Evolutionary conservation across 2,797 vertebrate species (phyloP).

Genomic region (Aselliscus stoliczkanus): DNA sequence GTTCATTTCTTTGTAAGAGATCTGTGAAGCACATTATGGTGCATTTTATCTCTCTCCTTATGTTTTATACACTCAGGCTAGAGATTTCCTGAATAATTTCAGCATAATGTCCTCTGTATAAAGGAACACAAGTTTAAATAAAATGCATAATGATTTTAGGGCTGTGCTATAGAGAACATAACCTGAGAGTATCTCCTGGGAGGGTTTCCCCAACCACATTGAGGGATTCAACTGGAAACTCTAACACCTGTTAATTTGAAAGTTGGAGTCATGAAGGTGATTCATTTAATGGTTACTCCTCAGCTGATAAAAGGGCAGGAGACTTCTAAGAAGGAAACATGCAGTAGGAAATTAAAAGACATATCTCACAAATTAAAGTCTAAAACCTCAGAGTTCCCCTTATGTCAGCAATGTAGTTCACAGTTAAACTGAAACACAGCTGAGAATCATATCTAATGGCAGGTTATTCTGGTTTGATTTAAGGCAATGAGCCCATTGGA

Average conservation of each 20-base stretch:
- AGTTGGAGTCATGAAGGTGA: background rate
- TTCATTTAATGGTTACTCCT: background rate
- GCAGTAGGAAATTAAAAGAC: background rate
- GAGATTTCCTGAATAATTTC: background rate
- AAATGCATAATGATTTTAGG: background rate
- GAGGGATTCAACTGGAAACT: background rate
- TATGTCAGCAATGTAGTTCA: background rate
- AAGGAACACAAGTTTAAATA: background rate
- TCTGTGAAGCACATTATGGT: background rate
- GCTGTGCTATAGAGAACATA: background rate
- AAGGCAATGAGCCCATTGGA: background rate
- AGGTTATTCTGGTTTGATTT: background rate
- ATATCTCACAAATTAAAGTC: background rate
- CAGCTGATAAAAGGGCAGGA: background rate
- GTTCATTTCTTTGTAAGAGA: background rate
- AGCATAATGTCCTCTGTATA: background rate
- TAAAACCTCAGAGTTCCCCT: background rate
- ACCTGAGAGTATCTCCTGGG: background rate
- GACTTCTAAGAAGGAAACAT: background rate
- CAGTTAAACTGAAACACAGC: background rate
- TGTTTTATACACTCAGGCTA: background rate
- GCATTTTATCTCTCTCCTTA: background rate
- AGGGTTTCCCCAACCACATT: background rate
- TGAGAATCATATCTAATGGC: background rate
- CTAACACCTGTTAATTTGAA: background rate